Conservation (phyloP, 2,888 invertebrate species). For the Siphlonurus alternatus region DNA sequence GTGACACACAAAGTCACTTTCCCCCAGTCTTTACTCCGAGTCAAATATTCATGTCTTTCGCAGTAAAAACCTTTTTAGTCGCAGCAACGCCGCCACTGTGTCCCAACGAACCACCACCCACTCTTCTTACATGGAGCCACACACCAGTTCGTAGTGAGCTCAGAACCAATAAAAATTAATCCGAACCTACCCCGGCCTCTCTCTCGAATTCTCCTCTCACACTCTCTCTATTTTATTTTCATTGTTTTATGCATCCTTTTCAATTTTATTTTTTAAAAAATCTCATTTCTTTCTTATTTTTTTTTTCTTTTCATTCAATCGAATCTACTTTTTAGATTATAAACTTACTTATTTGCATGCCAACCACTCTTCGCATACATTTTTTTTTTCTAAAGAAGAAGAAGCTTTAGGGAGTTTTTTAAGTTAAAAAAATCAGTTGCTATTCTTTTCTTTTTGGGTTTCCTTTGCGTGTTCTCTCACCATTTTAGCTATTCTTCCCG, state of each 20-base stretch:
- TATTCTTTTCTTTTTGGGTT: neutral
- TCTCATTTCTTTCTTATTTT: neutral
- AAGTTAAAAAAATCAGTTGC: neutral
- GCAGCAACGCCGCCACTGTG: neutral
- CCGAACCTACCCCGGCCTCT: too few relatives aligned
- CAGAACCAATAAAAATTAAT: neutral
- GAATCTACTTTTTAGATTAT: neutral
- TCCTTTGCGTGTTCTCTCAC: neutral
- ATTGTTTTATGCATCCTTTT: neutral
- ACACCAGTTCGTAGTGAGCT: neutral
- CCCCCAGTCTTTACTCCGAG: neutral
- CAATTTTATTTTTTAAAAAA: neutral
- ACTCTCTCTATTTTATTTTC: too few relatives aligned
- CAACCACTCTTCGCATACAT: too few relatives aligned
- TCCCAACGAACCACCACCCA: neutral
- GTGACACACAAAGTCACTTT: neutral
- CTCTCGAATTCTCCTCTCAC: too few relatives aligned
- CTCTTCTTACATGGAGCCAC: neutral
- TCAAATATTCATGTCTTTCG: neutral
- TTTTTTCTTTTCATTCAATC: neutral
- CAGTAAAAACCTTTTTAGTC: neutral
- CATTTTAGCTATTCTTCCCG: neutral
- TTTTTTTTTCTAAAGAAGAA: neutral
- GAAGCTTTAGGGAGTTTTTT: neutral
- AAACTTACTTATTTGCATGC: neutral